These are phyloP conservation scores for Mylabris sibirica DNA, from an alignment of 2,888 invertebrate genomes.

Conservation along the genomic window DNA sequence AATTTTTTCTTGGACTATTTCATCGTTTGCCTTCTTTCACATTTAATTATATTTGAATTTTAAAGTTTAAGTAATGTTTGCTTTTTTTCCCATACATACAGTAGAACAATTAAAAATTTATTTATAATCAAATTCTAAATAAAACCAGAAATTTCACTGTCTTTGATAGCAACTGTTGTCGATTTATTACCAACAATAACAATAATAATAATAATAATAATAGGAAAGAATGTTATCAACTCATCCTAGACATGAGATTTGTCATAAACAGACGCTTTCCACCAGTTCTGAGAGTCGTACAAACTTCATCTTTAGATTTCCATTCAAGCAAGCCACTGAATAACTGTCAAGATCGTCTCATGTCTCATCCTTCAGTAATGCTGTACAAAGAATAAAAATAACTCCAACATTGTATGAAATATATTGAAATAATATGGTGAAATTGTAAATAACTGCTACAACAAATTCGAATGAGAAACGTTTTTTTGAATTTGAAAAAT, in stretches of 20 bases:
- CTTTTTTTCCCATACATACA: too few relatives aligned
- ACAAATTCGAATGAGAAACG: too few relatives aligned
- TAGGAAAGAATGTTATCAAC: background rate
- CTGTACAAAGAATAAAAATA: conserved; percentile 1
- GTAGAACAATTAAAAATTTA: background rate
- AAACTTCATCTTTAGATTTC: background rate
- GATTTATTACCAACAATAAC: background rate
- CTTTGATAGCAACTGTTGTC: background rate
- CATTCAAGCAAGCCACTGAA: background rate
- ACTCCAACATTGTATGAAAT: background rate
- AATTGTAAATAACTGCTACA: too few relatives aligned
- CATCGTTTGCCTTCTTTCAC: background rate
- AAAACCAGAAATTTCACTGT: background rate
- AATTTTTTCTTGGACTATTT: background rate
- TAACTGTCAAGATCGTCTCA: background rate
- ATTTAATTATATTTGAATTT: background rate
- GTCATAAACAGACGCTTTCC: background rate
- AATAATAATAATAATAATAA: background rate
- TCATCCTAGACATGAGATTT: background rate
- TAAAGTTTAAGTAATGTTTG: too few relatives aligned
- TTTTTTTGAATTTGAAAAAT: too few relatives aligned
- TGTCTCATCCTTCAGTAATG: background rate
- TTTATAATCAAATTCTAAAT: background rate
- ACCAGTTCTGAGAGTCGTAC: background rate
- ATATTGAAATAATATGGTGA: background rate